A percentile compares a stretch with the other conserved stretches of the same genome.
Conservation (phyloP, 2,113 vertebrate species). For the Corythornis cristatus region DNA sequence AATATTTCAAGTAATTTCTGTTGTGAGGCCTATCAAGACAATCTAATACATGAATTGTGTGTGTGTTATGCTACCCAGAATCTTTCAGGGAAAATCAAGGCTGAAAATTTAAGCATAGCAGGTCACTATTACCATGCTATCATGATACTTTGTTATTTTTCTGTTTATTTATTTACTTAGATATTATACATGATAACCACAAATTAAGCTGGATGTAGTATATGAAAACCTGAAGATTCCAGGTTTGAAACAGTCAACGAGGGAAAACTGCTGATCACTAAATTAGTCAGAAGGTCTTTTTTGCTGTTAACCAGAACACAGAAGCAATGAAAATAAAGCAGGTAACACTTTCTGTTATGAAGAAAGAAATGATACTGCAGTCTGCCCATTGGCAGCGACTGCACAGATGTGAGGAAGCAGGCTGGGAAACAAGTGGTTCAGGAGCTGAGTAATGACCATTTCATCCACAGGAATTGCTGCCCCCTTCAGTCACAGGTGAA, state of each 20-base stretch:
- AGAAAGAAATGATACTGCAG: not conserved
- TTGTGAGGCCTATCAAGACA: not conserved
- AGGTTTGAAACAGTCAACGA: not conserved
- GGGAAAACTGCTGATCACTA: not conserved
- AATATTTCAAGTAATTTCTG: not conserved
- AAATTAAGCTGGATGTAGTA: not conserved
- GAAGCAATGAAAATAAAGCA: not conserved
- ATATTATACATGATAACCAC: not conserved
- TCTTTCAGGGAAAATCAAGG: not conserved
- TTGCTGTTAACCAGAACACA: not conserved
- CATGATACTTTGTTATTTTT: not conserved
- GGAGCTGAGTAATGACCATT: not conserved
- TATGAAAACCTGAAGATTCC: not conserved
- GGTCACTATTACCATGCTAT: not conserved
- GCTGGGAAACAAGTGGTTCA: not conserved
- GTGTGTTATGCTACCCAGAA: not conserved
- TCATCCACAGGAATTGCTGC: not conserved
- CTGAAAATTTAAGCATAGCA: not conserved
- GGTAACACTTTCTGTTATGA: not conserved
- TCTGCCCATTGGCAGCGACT: fast-evolving
- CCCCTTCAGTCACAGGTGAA: not conserved
- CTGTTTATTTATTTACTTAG: not conserved
- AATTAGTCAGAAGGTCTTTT: not conserved
- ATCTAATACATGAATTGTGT: not conserved
- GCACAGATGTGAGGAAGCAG: not conserved